Evolutionary conservation across 2,797 vertebrate species (phyloP), one percentile per base, ranked within the genome.

Genomic region (Clarias pachynema): DNA sequence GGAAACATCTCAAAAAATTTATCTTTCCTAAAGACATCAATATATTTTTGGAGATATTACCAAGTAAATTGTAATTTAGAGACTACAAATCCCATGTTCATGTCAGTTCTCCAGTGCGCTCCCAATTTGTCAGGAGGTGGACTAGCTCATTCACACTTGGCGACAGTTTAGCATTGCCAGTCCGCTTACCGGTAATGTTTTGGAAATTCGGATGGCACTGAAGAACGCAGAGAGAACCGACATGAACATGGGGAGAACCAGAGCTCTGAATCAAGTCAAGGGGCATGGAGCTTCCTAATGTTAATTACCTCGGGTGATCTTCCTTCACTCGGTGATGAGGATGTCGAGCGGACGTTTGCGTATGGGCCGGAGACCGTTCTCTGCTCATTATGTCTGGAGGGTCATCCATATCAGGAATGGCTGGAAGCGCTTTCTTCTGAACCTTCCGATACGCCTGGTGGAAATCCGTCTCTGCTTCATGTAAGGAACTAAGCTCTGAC

Each of bases 401-500:
- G 4, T 93, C 92, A 34, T 96, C 95, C 44, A 94, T 69, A 88
- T 98, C 97, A 15, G 94, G 95, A 0, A 97, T 95, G 77, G 96
- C 88, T 0, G 97, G 97, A 79, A 99, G 94, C 12, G 96, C 96
- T 84, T 98, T 97, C 90, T 95, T 96, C 85, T 97, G 95, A 31
- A 94, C 92, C 83, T 96, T 97, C 24, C 95, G 94, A 90, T 96
- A 98, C 6, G 96, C 93, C 87, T 97, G 97, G 26, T 94, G 96
- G 89, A 97, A 98, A 69, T 91, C 94, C 1, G 92, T 74, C 85
- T 97, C 96, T 1, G 95, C 96, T 0, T 99, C 97, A 0, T 99
- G 98, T 85, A 99, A 94, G 5, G 98, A 99, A 89, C 97, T 99
- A 83, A 99, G 95, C 92, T 99, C 98, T 0, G 98, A 99, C 86